These are phyloP conservation scores for Hartigia nigra DNA, from an alignment of 2,888 invertebrate species.

Conservation along the genomic window DNA sequence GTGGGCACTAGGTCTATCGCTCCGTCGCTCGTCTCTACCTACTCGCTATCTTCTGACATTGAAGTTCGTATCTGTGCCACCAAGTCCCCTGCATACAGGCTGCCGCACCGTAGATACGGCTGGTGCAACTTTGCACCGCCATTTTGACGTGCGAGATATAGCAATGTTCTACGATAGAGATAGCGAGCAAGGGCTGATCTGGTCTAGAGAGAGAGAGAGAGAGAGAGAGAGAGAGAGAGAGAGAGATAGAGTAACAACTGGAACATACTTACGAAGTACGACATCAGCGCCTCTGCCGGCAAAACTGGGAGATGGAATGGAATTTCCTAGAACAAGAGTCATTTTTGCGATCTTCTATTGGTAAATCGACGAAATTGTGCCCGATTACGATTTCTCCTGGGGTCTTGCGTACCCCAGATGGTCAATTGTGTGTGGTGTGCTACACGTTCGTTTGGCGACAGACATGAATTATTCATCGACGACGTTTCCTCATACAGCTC, in stretches of 20 bases:
- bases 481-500: constrained; percentile 62
- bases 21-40: not conserved
- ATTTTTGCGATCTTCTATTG: not conserved
- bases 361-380: not conserved
- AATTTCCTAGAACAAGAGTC: not conserved
- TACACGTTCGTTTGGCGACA: constrained; percentile 56
- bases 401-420: not conserved
- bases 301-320: constrained; percentile 9
- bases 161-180: not conserved
- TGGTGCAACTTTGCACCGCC: constrained; percentile 52
- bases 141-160: constrained; percentile 58
- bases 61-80: constrained; percentile 55
- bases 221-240: too few relatives aligned
- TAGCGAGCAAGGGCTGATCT: not conserved
- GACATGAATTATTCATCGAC: constrained; percentile 61
- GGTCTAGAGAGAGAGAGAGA: not conserved
- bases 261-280: not conserved
- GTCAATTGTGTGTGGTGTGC: not conserved
- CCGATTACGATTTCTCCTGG: not conserved
- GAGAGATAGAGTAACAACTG: not conserved
- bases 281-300: constrained; percentile 53
- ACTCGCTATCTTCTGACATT: constrained; percentile 57
- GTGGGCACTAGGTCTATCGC: not conserved
- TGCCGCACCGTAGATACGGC: constrained; percentile 27
- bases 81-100: constrained; percentile 46